Base-by-base conservation (phyloP, 2,113 vertebrate species). In the Hippocampus zosterae region DNA sequence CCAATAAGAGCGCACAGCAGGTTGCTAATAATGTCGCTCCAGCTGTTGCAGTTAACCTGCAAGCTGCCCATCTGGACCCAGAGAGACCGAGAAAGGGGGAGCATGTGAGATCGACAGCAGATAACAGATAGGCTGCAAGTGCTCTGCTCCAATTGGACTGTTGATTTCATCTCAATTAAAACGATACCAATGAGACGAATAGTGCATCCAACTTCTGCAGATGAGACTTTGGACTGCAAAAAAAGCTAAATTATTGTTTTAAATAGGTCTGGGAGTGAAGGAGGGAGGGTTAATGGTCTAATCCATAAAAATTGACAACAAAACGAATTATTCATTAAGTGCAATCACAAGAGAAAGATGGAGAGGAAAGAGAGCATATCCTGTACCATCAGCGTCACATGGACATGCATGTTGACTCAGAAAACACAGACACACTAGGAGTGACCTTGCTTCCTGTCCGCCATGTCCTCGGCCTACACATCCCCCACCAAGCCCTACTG, bases 31-130 rank as follows among this genome's bases (percentile, higher is more conserved):
- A 97, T 96, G 94, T 93, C 91, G 92, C 94, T 97, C 97, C 97
- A 98, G 97, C 96, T 98, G 96, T 95, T 97, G 94, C 94, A 94
- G 95, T 98, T 98, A 98, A 98, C 97, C 96, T 97, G 95, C 95
- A 96, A 96, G 98, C 95, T 96, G 95, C 93, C 96, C 96, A 97
- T 96, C 95, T 98, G 97, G 95, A 97, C 95, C 95, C 95, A 93
- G 88, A 93, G 94, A 95, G 94, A 91, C 86, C 86, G 90, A 84
- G 85, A 88, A 87, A 92, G 91, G 37, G 27, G 48, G 70, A 9
- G 69, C 40, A 70, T 13, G 48, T n/a, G 52, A 55, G 82, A 87
- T 82, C 90, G 85, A 86, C 80, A 85, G 81, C 3, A 65, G 63
- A 65, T 46, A 65, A 65, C 41, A 44, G 63, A 65, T 65, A 25